Conservation (phyloP, 2,797 vertebrate genomes). For the Liasis olivaceus region DNA sequence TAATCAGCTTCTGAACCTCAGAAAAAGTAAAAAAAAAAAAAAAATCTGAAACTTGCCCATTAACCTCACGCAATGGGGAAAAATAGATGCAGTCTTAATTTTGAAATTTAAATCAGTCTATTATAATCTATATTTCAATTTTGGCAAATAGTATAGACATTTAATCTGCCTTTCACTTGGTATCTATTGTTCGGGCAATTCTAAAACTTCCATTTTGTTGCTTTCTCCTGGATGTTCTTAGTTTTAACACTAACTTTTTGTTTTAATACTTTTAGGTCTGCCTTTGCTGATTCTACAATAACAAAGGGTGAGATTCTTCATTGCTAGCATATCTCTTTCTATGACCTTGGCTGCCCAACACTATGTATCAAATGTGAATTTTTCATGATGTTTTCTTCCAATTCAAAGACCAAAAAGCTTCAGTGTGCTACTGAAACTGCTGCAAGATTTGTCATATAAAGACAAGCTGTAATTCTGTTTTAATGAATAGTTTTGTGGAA, state of each 20-base stretch:
- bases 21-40: background rate
- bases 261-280: conserved; percentile 68
- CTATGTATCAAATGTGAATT: conserved; percentile 38
- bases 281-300: conserved; percentile 62
- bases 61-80: background rate
- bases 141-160: conserved; percentile 43
- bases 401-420: background rate
- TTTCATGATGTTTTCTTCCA: background rate
- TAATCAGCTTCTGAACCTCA: background rate
- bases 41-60: background rate
- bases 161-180: conserved; percentile 56
- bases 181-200: conserved; percentile 44
- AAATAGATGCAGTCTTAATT: background rate
- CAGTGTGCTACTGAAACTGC: background rate
- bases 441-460: background rate
- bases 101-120: background rate
- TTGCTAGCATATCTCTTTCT: conserved; percentile 44
- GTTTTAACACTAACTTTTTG: conserved; percentile 55
- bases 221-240: conserved; percentile 56
- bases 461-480: background rate
- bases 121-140: conserved; percentile 38
- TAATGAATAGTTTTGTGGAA: background rate
- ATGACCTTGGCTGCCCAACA: conserved; percentile 14
- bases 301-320: conserved; percentile 62
- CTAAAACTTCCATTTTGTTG: conserved; percentile 46